These are phyloP conservation scores for Palaemon carinicauda DNA, from an alignment of 1,140 invertebrate genomes.

Conservation along the genomic window DNA sequence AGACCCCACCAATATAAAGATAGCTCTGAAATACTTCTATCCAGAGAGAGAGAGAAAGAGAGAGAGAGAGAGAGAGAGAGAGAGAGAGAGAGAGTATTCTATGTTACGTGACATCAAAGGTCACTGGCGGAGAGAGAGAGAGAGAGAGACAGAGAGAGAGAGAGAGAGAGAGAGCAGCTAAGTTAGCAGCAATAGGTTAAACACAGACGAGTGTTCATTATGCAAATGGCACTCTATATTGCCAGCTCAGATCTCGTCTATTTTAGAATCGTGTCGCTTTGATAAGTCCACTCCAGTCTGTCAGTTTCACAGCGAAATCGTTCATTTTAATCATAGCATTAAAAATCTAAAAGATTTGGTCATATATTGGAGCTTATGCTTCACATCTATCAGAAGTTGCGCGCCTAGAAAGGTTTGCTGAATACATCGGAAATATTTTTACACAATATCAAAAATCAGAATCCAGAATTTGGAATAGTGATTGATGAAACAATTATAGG, in stretches of 20 bases:
- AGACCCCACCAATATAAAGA: no score
- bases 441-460: no score
- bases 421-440: no score
- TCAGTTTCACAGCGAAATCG: no score
- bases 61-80: neutral
- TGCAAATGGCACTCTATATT: slow-evolving; percentile 39
- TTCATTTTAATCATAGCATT: no score
- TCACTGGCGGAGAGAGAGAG: neutral
- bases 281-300: neutral
- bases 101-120: neutral
- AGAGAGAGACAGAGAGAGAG: neutral
- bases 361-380: no score
- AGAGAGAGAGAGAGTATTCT: neutral
- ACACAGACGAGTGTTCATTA: slow-evolving; percentile 32
- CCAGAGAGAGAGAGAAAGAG: neutral
- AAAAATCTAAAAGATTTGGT: no score
- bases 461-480: no score
- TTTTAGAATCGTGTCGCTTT: neutral
- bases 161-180: neutral
- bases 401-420: no score
- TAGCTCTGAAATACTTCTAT: neutral
- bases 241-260: slow-evolving; percentile 16
- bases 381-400: no score
- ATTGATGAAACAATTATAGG: no score
- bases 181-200: neutral